phyloP scores from a whole-genome alignment of 2,113 vertebrate species.

The Odontesthes bonariensis region DNA sequence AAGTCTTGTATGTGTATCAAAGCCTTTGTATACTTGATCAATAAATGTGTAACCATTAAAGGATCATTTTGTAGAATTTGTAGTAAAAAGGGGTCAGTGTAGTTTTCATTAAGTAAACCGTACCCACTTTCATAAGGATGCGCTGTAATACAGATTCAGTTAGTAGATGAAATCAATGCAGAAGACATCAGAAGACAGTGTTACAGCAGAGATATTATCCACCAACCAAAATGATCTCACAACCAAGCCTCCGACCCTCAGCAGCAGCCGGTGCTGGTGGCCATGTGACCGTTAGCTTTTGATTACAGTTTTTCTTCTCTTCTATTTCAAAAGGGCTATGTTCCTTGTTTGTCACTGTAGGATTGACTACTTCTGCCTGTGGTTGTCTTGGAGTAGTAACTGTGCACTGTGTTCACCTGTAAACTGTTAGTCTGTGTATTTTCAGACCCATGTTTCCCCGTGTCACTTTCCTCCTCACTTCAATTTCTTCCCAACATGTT shows the following conservation, averaged over 20 bases:
- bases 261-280: not conserved
- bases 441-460: too few relatives aligned
- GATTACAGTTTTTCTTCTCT: too few relatives aligned
- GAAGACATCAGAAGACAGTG: not conserved
- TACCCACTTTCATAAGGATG: not conserved
- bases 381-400: too few relatives aligned
- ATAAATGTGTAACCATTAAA: constrained; percentile 5
- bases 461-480: too few relatives aligned
- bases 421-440: too few relatives aligned
- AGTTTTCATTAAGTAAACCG: not conserved
- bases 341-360: not conserved
- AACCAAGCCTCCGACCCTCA: not conserved
- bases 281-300: not conserved
- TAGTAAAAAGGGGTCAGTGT: not conserved
- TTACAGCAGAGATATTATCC: not conserved
- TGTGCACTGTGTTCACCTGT: too few relatives aligned
- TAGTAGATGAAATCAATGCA: not conserved
- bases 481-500: too few relatives aligned
- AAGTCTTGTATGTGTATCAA: not conserved
- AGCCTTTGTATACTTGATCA: constrained; percentile 2
- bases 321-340: not conserved
- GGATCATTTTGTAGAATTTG: not conserved
- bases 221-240: not conserved
- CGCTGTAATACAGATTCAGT: not conserved
- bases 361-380: not conserved